Base-by-base conservation (phyloP, 1,140 invertebrate species). In the Archivesica marissinica region DNA sequence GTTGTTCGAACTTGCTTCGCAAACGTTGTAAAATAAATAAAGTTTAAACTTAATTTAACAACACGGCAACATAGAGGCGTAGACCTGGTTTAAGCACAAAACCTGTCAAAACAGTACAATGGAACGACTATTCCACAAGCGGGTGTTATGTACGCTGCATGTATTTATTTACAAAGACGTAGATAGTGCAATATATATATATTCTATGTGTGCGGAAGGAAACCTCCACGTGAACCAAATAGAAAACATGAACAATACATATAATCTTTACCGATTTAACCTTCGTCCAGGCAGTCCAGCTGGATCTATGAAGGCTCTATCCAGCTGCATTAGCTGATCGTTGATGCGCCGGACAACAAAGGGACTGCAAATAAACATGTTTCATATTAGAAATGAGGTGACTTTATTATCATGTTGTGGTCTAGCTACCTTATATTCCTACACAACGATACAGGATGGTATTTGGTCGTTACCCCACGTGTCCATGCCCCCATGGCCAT, bases 321-420 rank as follows among this genome's bases (percentile, higher is more conserved):
- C 95, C 33, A 95, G 83, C 28, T 94, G 82, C 86, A 95, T 91
- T 39, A 95, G 82, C 86, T 95, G 93, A 85, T 95, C 95, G 85
- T 95, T 95, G 1, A 95, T 90, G 39, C 88, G 83, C 25, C 95
- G 89, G 13, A 95, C 86, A 30, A 81, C 88, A 78, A 89, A 88
- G 15, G 91, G 91, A 44, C 90, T 92, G 86, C 11, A 87, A 86
- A 54, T 13, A 44, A 30, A 76, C 28, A 56, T n/a, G n/a, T n/a
- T n/a, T n/a, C n/a, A n/a, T n/a, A n/a, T n/a, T n/a, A n/a, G n/a
- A n/a, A n/a, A n/a, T n/a, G n/a, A n/a, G n/a, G n/a, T n/a, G n/a
- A n/a, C n/a, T n/a, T n/a, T n/a, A n/a, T n/a, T n/a, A n/a, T n/a
- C n/a, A n/a, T n/a, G n/a, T n/a, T n/a, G n/a, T n/a, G n/a, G n/a